Percentiles rank a stretch among this genome's conserved stretches.
Evolutionary conservation across 2,797 vertebrate genomes (phyloP).

Genomic region (Sarcoramphus papa): DNA sequence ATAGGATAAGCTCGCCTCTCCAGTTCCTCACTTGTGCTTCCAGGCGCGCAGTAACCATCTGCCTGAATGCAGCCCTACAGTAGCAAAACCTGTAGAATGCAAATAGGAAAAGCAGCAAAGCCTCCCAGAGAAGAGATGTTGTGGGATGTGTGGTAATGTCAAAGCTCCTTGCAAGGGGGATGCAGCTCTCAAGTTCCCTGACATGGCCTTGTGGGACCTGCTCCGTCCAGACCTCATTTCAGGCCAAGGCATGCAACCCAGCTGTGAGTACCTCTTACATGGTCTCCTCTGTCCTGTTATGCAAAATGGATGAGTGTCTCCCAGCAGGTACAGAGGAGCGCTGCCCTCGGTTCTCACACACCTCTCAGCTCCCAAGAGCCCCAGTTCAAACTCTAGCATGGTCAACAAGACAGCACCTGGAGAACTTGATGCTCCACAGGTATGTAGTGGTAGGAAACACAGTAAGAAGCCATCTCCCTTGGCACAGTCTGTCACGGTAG

Average conservation of each 20-base stretch:
- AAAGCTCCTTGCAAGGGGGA: not conserved
- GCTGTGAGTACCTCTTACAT: not conserved
- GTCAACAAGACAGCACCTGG: not conserved
- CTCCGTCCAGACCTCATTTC: not conserved
- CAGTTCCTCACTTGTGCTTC: not conserved
- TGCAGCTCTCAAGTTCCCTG: not conserved
- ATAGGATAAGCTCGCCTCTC: not conserved
- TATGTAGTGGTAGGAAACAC: not conserved
- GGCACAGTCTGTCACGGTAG: not conserved
- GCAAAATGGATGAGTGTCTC: not conserved
- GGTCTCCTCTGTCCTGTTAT: not conserved
- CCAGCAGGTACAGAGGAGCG: not conserved
- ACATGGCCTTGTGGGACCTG: not conserved
- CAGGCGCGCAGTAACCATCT: not conserved
- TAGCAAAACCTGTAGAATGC: not conserved
- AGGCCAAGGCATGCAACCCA: not conserved
- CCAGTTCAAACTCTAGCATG: not conserved
- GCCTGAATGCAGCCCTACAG: not conserved
- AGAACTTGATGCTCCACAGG: not conserved
- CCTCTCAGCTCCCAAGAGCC: not conserved
- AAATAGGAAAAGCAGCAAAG: not conserved
- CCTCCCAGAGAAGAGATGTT: not conserved
- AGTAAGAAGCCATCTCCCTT: not conserved
- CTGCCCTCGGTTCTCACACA: not conserved
- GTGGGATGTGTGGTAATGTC: not conserved